These are phyloP conservation scores for Seriola aureovittata DNA, from an alignment of 2,113 vertebrate genomes.

Conservation along the genomic window DNA sequence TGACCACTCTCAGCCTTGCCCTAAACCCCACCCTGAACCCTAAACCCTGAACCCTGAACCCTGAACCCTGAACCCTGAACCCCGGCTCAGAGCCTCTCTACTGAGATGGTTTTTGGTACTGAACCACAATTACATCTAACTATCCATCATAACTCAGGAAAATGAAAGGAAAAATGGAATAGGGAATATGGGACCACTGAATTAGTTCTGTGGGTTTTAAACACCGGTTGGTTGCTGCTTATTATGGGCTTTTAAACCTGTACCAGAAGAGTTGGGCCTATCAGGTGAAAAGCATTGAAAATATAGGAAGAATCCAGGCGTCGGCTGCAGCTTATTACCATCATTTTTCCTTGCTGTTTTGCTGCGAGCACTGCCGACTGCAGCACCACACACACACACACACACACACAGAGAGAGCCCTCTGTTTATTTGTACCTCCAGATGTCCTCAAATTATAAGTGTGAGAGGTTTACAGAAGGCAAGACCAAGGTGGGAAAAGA, in stretches of 20 bases:
- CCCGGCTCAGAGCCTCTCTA: too few species aligned
- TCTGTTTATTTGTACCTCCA: constrained; percentile 60
- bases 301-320: not conserved
- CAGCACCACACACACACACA: constrained; percentile 16
- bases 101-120: too few species aligned
- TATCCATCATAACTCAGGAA: too few species aligned
- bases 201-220: too few species aligned
- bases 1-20: too few species aligned
- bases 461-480: constrained; percentile 40
- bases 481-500: not conserved
- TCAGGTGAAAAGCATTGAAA: constrained; percentile 16
- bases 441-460: constrained; percentile 59
- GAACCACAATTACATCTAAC: too few species aligned
- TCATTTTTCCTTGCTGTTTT: constrained; percentile 45
- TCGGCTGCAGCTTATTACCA: constrained; percentile 43
- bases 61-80: too few species aligned
- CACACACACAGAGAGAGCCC: constrained; percentile 12
- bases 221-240: not conserved
- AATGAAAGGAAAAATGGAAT: too few species aligned
- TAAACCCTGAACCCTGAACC: too few species aligned
- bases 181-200: too few species aligned
- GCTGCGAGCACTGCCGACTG: constrained; percentile 49
- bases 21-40: too few species aligned
- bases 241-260: constrained; percentile 13
- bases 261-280: not conserved